phyloP scores from a whole-genome alignment of 2,888 invertebrate genomes.

The Hanleya hanleyi region DNA sequence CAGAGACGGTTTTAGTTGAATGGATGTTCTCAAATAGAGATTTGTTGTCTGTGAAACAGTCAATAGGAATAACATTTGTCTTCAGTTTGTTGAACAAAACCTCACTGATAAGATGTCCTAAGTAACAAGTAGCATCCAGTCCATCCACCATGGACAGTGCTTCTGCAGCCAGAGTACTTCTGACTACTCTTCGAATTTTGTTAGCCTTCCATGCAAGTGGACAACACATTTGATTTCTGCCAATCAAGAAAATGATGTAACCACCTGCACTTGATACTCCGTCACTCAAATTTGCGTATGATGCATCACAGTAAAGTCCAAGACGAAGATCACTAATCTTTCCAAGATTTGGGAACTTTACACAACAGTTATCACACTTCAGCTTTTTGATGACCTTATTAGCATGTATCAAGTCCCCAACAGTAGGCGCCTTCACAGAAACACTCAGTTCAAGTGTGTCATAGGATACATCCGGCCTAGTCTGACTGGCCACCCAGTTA shows the following conservation, averaged over 20 bases:
- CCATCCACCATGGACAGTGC: constrained; percentile 32
- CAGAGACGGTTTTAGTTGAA: constrained; percentile 34
- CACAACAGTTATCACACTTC: background rate
- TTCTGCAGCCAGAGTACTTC: constrained; percentile 39
- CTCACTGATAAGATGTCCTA: constrained; percentile 27
- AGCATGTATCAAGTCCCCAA: background rate
- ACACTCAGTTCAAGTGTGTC: background rate
- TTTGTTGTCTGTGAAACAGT: constrained; percentile 34
- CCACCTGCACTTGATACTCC: constrained; percentile 29
- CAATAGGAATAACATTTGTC: constrained; percentile 24
- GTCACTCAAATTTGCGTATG: constrained; percentile 37
- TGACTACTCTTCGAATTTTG: constrained; percentile 35
- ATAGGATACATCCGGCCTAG: constrained; percentile 1
- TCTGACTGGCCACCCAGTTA: background rate
- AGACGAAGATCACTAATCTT: constrained; percentile 7
- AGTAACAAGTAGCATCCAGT: constrained; percentile 29
- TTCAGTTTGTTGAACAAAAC: constrained; percentile 10
- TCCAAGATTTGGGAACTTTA: background rate
- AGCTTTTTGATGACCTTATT: background rate
- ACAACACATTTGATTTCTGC: constrained; percentile 19
- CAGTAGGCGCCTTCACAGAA: background rate
- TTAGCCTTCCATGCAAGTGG: constrained; percentile 29
- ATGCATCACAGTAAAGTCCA: constrained; percentile 33
- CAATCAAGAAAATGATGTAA: constrained; percentile 24
- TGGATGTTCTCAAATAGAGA: constrained; percentile 34